Base-by-base conservation (phyloP, 2,888 invertebrate genomes). In the Pogonocherus hispidulus region DNA sequence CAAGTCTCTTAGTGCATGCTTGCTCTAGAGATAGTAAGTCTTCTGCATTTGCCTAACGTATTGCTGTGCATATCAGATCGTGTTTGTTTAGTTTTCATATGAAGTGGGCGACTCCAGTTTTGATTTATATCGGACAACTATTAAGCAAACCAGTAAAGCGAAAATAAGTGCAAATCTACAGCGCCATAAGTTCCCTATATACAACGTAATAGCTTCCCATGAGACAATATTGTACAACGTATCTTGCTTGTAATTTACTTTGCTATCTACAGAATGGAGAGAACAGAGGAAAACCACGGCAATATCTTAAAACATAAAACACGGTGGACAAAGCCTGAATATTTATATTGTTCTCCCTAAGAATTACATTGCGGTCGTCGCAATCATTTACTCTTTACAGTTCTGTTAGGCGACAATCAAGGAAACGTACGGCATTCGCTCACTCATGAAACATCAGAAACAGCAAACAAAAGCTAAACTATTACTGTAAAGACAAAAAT, bases 211-310 rank as follows among this genome's bases (percentile, higher is more conserved):
- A 49, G 49, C 41, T 23, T 65, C 65, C 57, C 65, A 35, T 23
- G 65, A 55, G 56, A 49, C 57, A 65, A 65, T 65, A 57, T 49
- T 65, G 57, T 57, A 51, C 65, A 47, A 47, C 56, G 32, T 62
- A 55, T 51, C 62, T 62, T 16, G 62, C 62, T 20, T 41, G 56
- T 65, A 65, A 62, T 51, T 32, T 62, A 51, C 37, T 62, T 32
- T 32, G 27, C 35, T 60, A 60, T 60, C 49, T 60, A n/a, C 46
- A 16, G 49, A 47, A 35, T 5, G 35, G 37, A 60, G 27, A 54
- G 54, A 54, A 27, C 14, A 37, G 37, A 60, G 60, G 9, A 49
- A n/a, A 14, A 37, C 14, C 19, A 19, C 41, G 35, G 35, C 51
- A 46, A 51, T 37, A 62, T 51, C 14, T 62, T 49, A 49, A 19